Percentiles rank a stretch among this genome's conserved stretches.
phyloP scores from a whole-genome alignment of 35 echinoderm and acorn worm genomes.

The Ptychodera flava region DNA sequence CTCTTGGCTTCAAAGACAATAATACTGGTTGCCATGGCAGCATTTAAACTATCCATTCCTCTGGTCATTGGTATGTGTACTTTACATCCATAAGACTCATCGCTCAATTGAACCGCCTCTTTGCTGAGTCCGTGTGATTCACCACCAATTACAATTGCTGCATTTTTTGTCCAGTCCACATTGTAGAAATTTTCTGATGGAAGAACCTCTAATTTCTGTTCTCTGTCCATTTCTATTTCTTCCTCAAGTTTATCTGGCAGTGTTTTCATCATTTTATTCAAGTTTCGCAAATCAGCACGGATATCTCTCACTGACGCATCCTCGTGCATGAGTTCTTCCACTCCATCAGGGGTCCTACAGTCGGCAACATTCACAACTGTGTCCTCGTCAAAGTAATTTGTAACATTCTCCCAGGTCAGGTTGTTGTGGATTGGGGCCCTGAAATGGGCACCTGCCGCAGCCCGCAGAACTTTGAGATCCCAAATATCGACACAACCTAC shows the following conservation, averaged over 20 bases:
- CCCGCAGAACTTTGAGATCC: conserved; percentile 85
- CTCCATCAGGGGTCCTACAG: neutral
- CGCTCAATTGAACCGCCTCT: conserved; percentile 58
- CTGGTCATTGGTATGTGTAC: conserved; percentile 71
- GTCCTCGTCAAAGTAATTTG: conserved; percentile 38
- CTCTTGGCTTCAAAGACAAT: conserved; percentile 84
- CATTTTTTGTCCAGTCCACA: conserved; percentile 46
- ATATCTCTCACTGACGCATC: neutral
- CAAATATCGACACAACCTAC: conserved; percentile 94
- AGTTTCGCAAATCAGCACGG: too few species aligned
- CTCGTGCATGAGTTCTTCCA: neutral
- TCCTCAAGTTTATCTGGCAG: neutral
- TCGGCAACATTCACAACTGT: conserved; percentile 63
- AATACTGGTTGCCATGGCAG: conserved; percentile 69
- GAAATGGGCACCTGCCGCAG: conserved; percentile 86
- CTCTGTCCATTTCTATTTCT: neutral
- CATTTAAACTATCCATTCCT: conserved; percentile 67
- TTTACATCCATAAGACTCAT: conserved; percentile 28
- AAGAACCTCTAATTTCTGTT: neutral
- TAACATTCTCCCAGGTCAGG: conserved; percentile 42
- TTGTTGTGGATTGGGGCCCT: conserved; percentile 47
- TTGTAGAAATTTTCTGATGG: neutral
- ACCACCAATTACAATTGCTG: conserved; percentile 86
- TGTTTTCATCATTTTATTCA: neutral
- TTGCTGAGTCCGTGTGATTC: conserved; percentile 79